phyloP scores from a whole-genome alignment of 1,140 invertebrate species.

The Procambarus clarkii region DNA sequence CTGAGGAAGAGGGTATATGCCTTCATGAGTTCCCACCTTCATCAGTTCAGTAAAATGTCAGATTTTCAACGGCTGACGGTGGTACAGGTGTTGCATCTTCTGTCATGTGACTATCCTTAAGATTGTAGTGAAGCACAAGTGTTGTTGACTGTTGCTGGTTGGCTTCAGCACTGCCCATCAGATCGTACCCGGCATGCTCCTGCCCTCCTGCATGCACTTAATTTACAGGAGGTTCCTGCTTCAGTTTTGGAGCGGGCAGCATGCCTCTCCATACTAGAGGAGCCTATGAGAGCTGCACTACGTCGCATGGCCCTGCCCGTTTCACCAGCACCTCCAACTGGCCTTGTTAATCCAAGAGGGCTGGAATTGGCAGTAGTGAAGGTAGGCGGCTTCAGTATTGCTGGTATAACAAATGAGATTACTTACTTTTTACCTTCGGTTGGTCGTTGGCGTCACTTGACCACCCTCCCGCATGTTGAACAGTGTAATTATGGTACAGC shows the following conservation, averaged over 20 bases:
- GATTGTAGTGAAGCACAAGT: conserved; percentile 83
- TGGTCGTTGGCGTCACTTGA: too few relatives aligned
- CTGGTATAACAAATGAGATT: too few relatives aligned
- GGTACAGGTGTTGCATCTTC: conserved; percentile 80
- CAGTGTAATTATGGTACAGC: too few relatives aligned
- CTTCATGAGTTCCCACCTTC: conserved; percentile 82
- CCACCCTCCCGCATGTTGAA: too few relatives aligned
- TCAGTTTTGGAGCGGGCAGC: conserved; percentile 54
- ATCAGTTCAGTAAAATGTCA: conserved; percentile 79
- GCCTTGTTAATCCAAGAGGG: too few relatives aligned
- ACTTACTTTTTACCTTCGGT: too few relatives aligned
- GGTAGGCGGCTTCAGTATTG: too few relatives aligned
- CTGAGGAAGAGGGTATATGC: conserved; percentile 81
- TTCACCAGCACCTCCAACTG: too few relatives aligned
- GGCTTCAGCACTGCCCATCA: conserved; percentile 77
- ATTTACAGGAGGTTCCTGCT: conserved; percentile 77
- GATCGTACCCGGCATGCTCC: conserved; percentile 76
- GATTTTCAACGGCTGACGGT: conserved; percentile 81
- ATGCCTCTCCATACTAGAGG: conserved; percentile 10
- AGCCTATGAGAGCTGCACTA: conserved; percentile 18
- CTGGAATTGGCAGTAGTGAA: too few relatives aligned
- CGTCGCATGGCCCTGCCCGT: conserved; percentile 14
- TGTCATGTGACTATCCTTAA: conserved; percentile 83
- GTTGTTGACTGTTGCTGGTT: conserved; percentile 79
- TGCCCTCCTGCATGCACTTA: conserved; percentile 77